Base-by-base conservation (phyloP, 2,888 invertebrate species). In the Brenthis daphne region DNA sequence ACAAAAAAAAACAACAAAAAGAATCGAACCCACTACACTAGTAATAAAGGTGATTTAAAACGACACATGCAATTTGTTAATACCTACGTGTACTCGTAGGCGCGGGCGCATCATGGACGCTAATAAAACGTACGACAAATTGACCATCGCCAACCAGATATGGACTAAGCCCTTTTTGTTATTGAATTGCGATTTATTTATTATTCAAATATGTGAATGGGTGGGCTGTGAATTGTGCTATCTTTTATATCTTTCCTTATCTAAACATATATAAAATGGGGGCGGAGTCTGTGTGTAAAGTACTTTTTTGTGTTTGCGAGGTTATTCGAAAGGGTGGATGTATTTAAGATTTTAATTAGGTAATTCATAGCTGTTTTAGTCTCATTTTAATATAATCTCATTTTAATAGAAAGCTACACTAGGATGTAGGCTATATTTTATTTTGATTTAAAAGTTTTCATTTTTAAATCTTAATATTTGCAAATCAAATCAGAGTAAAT, bases 101-200 rank as follows among this genome's bases (percentile, higher is more conserved):
- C 66, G 70, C 65, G 53, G 72, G 72, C 73, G 75, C 74, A 71
- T 61, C 74, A 65, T 57, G 65, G 67, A 68, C 67, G 58, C 68
- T 74, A 75, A 78, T 82, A 81, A 82, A 81, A 74, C 73, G 75
- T 73, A 73, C 73, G 77, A 79, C 75, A 77, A 75, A 81, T 78
- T 76, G 75, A 69, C 77, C 74, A 73, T 74, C 70, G 70, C 65
- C 61, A 55, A 57, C 70, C 70, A 70, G 73, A 74, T 75, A 75
- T 74, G 73, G 72, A 69, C 75, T 66, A 68, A 64, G 57, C 60
- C 68, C 71, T 69, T 71, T 72, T 73, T 73, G 71, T 73, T 75
- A 58, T 73, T 66, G 69, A 67, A 69, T 71, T 73, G 57, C 76
- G 69, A 75, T 72, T 73, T 76, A 73, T 75, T 75, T 75, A 74